phyloP scores from a whole-genome alignment of 1,140 invertebrate species.

The Acromyrmex echinatior region DNA sequence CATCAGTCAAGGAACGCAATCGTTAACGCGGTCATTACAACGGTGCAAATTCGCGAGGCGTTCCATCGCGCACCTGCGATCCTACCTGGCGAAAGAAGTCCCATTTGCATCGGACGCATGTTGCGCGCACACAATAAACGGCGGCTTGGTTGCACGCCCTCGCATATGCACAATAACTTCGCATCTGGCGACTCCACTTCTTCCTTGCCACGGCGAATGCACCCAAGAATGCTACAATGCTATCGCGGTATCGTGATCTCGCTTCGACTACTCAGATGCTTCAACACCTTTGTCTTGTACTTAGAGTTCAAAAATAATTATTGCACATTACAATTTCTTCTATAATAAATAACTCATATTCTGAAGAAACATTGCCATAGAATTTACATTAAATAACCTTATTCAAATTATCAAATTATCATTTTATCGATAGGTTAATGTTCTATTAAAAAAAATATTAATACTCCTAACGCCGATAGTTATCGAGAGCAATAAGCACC shows the following conservation, averaged over 20 bases:
- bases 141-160: conserved; percentile 61
- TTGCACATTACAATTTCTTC: not conserved
- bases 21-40: conserved; percentile 18
- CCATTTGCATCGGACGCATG: conserved; percentile 37
- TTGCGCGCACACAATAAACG: conserved; percentile 62
- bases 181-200: conserved; percentile 56
- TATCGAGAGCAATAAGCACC: not conserved
- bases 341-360: not conserved
- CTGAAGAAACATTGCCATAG: not conserved
- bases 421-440: not conserved
- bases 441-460: not conserved
- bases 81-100: conserved; percentile 56
- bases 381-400: not conserved
- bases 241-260: conserved; percentile 35
- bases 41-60: conserved; percentile 43
- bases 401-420: not conserved
- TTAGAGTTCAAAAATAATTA: not conserved
- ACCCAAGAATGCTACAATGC: conserved; percentile 27
- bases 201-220: conserved; percentile 27
- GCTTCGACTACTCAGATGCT: not conserved
- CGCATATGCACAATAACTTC: conserved; percentile 54
- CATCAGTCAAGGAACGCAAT: conserved; percentile 15
- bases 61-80: conserved; percentile 58
- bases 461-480: not conserved
- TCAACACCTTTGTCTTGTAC: conserved; percentile 5